Conservation (phyloP, 2,113 vertebrate genomes). For the Myrmecophaga tridactyla region DNA sequence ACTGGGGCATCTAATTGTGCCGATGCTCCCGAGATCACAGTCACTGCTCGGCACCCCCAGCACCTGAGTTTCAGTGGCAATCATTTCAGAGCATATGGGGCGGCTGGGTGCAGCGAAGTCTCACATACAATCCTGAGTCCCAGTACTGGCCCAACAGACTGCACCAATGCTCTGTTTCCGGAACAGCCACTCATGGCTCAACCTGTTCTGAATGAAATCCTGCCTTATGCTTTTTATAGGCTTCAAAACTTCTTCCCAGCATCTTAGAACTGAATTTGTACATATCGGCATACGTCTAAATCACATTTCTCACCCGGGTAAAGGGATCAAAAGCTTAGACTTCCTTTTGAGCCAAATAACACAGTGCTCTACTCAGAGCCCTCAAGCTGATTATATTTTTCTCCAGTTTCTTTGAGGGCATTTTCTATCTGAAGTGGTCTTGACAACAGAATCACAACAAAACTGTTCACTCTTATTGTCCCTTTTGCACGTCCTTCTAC, state of each 20-base stretch:
- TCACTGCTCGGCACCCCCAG: background rate
- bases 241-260: slow-evolving; percentile 43
- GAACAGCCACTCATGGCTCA: background rate
- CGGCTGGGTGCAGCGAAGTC: background rate
- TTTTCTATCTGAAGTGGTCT: slow-evolving; percentile 64
- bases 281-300: background rate
- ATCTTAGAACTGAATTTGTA: slow-evolving; percentile 32
- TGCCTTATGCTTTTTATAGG: background rate
- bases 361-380: background rate
- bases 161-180: background rate
- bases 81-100: background rate
- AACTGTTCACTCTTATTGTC: background rate
- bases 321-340: slow-evolving; percentile 71
- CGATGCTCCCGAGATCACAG: background rate
- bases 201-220: slow-evolving; percentile 23
- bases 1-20: background rate
- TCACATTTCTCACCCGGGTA: slow-evolving; percentile 50
- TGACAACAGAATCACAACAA: slow-evolving; percentile 55
- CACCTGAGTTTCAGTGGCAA: background rate
- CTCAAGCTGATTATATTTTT: slow-evolving; percentile 44
- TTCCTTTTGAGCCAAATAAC: slow-evolving; percentile 70
- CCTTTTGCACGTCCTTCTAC: background rate
- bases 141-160: accelerated
- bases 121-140: accelerated
- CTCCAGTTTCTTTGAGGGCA: slow-evolving; percentile 27